A percentile compares a stretch with the other conserved stretches of the same genome.
Evolutionary conservation across 2,888 invertebrate species (phyloP).

Genomic region (Drosophila aldrichi): DNA sequence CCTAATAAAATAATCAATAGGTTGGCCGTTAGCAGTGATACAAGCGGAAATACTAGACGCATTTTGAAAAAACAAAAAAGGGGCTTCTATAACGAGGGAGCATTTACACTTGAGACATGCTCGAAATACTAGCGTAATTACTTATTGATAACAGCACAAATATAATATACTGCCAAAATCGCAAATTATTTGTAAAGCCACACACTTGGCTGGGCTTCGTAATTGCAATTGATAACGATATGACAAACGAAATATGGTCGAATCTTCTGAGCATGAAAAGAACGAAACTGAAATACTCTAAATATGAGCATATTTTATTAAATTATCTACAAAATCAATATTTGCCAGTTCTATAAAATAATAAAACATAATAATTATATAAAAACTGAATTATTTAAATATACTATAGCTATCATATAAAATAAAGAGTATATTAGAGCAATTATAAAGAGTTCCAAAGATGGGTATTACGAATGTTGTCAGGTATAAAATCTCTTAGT

Average conservation of each 20-base stretch:
- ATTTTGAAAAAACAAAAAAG: conserved; percentile 10
- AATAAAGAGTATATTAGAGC: neutral
- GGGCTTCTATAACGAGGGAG: conserved; percentile 18
- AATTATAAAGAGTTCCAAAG: neutral
- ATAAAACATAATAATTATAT: too few relatives aligned
- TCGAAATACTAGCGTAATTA: conserved; percentile 38
- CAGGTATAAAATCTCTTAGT: neutral
- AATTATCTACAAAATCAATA: too few relatives aligned
- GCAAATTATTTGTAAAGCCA: conserved; percentile 1
- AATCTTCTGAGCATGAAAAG: neutral
- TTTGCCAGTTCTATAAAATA: too few relatives aligned
- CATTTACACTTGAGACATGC: conserved; percentile 47
- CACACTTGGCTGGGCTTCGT: conserved; percentile 17
- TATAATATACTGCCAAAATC: conserved; percentile 9
- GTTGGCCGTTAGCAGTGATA: conserved; percentile 40
- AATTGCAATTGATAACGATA: conserved; percentile 31
- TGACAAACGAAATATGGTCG: neutral
- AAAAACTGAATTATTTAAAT: neutral
- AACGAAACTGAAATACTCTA: neutral
- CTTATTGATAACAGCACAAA: conserved; percentile 26
- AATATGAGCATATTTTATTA: too few relatives aligned
- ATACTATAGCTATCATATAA: neutral
- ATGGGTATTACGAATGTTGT: neutral
- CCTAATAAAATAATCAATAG: conserved; percentile 66
- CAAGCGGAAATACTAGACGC: conserved; percentile 70